Conservation (phyloP, 2,113 vertebrate genomes). For the Patagioenas fasciata region DNA sequence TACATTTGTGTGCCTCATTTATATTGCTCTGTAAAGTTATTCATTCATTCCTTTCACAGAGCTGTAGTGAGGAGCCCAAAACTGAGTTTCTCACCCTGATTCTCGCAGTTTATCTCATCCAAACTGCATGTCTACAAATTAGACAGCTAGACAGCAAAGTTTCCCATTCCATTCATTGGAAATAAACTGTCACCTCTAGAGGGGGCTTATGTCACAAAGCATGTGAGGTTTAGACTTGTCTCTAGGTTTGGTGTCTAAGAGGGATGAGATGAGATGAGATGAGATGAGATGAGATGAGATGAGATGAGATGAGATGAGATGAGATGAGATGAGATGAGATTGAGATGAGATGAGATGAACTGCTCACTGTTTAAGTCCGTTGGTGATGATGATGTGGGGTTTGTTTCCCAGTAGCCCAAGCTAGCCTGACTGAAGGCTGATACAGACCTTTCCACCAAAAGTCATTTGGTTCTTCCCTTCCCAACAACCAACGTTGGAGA, state of each 20-base stretch:
- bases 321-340: too few relatives aligned
- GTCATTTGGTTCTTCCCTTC: not conserved
- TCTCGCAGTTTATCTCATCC: not conserved
- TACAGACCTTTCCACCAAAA: not conserved
- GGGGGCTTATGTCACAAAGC: not conserved
- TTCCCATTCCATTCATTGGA: not conserved
- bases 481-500: not conserved
- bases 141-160: not conserved
- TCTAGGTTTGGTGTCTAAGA: not conserved
- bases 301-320: too few relatives aligned
- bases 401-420: not conserved
- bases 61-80: not conserved
- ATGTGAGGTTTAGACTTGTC: not conserved
- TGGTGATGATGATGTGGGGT: not conserved
- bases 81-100: not conserved
- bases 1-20: not conserved
- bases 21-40: not conserved
- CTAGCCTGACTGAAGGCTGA: not conserved
- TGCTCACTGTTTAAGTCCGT: not conserved
- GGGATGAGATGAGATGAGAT: not conserved
- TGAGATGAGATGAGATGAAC: not conserved
- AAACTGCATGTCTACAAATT: not conserved
- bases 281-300: too few relatives aligned
- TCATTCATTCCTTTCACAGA: not conserved
- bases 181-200: not conserved